phyloP scores from a whole-genome alignment of 2,888 invertebrate genomes.

The Drosophila helvetica region DNA sequence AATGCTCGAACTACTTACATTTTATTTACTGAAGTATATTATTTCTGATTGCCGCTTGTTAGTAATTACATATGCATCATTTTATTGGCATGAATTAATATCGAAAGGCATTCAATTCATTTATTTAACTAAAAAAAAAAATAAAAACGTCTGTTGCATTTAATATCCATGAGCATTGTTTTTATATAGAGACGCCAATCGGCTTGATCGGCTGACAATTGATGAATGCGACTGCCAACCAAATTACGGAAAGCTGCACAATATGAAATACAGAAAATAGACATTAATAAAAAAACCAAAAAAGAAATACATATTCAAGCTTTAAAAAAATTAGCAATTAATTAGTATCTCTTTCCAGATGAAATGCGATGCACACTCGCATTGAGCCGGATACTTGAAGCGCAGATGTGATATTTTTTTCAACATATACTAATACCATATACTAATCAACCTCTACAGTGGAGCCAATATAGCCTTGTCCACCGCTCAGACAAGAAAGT shows the following conservation, averaged over 20 bases:
- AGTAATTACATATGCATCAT: no score
- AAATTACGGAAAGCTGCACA: slow-evolving; percentile 17
- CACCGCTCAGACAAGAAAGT: no score
- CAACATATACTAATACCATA: not conserved
- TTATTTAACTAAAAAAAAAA: slow-evolving; percentile 66
- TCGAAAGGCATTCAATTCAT: slow-evolving; percentile 62
- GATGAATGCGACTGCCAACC: slow-evolving; percentile 60
- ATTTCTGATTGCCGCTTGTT: no score
- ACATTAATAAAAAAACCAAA: not conserved
- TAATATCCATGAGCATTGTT: no score
- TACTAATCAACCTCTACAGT: not conserved
- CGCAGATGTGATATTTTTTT: not conserved
- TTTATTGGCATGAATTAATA: slow-evolving; percentile 25
- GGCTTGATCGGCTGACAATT: slow-evolving; percentile 52
- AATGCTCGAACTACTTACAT: no score
- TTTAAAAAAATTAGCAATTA: slow-evolving; percentile 55
- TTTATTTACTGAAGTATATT: no score
- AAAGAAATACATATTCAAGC: slow-evolving; percentile 31
- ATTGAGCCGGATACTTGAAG: no score
- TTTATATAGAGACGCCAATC: no score
- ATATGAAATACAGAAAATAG: no score
- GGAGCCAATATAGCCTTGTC: not conserved
- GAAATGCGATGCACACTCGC: slow-evolving; percentile 8
- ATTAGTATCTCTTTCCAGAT: slow-evolving; percentile 59
- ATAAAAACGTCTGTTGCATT: no score